Percentiles rank a stretch among this genome's conserved stretches.
These are phyloP conservation scores for Lamprologus tigripictilis DNA, from an alignment of 2,113 vertebrate species.

Conservation along the genomic window DNA sequence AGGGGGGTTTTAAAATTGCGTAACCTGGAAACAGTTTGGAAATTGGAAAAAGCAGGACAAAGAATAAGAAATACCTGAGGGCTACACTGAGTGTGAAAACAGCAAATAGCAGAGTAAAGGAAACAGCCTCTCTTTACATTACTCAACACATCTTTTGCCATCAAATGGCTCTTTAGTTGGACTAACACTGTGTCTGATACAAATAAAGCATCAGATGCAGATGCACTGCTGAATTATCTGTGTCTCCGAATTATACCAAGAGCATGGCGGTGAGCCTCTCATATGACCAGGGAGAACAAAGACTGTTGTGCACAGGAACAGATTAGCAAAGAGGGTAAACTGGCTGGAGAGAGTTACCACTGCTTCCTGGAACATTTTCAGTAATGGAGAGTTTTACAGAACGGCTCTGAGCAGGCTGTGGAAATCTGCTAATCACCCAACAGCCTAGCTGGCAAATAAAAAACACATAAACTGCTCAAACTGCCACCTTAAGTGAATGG, in stretches of 20 bases:
- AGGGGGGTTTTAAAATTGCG: neutral
- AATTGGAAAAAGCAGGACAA: neutral
- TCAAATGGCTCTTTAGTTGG: neutral
- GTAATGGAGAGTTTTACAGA: slow-evolving; percentile 10
- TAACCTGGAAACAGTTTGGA: neutral
- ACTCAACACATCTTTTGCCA: neutral
- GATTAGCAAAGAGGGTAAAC: neutral
- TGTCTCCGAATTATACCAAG: neutral
- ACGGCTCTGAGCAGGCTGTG: neutral
- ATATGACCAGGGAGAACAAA: neutral
- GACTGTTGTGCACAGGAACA: neutral
- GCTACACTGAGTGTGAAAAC: neutral
- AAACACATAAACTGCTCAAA: neutral
- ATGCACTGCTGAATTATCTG: neutral
- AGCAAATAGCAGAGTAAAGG: neutral
- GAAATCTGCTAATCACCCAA: slow-evolving; percentile 32
- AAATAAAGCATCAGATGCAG: neutral
- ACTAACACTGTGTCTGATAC: neutral
- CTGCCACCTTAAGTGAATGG: neutral
- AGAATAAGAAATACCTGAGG: neutral
- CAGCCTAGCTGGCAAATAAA: neutral
- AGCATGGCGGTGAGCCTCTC: neutral
- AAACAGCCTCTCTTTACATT: neutral
- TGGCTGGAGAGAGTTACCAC: neutral
- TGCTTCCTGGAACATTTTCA: slow-evolving; percentile 27